Evolutionary conservation across 2,113 vertebrate species (phyloP).

Genomic region (Hemichromis elongatus): DNA sequence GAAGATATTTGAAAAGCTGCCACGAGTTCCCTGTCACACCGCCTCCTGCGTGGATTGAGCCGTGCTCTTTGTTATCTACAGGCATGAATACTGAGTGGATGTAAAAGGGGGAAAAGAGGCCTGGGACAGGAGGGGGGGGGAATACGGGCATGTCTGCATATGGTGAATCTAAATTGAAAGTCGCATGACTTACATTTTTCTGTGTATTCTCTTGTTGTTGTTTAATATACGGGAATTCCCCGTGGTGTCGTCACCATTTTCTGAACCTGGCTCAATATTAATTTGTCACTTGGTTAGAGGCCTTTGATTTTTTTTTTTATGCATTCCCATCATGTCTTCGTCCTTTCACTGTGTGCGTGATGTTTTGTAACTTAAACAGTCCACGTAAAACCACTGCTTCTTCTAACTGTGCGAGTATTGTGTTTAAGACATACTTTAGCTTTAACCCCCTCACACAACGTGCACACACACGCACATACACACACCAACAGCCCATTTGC

Average conservation of each 20-base stretch:
- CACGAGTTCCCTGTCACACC: slow-evolving; percentile 86
- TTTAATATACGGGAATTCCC: background rate
- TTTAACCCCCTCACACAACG: background rate
- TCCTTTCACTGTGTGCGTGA: background rate
- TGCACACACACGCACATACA: background rate
- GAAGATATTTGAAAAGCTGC: slow-evolving; percentile 74
- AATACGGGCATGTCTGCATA: slow-evolving; percentile 41
- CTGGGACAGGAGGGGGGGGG: background rate
- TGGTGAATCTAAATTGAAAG: slow-evolving; percentile 27
- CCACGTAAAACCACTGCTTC: background rate
- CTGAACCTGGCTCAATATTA: background rate
- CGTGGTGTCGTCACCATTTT: background rate
- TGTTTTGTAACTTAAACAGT: background rate
- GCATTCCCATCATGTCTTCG: background rate
- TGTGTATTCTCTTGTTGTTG: background rate
- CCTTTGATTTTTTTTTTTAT: background rate
- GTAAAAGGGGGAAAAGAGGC: slow-evolving; percentile 49
- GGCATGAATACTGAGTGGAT: slow-evolving; percentile 84
- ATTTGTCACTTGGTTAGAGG: background rate
- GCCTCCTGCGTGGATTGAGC: slow-evolving; percentile 83
- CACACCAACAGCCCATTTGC: background rate
- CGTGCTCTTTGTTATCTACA: slow-evolving; percentile 67
- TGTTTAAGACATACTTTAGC: background rate
- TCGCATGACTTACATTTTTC: background rate
- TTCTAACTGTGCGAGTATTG: background rate